A percentile compares a stretch with the other conserved stretches of the same genome.
Evolutionary conservation across 2,888 invertebrate genomes (phyloP).

Genomic region (Diachrysia chrysitis): DNA sequence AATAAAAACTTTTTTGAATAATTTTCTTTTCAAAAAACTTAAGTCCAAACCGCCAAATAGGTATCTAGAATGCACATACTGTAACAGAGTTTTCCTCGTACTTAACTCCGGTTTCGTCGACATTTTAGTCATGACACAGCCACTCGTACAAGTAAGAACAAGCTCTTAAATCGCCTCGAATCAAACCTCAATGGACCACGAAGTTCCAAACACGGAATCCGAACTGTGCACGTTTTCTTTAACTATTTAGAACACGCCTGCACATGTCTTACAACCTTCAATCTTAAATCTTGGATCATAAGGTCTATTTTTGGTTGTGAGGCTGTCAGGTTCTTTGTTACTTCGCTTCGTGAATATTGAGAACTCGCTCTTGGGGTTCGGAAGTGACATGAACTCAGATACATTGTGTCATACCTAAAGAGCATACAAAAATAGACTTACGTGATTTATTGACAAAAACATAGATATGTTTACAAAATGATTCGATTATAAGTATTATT

Average conservation of each 20-base stretch:
- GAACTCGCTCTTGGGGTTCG: slow-evolving; percentile 68
- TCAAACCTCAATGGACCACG: slow-evolving; percentile 63
- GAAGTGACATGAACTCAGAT: slow-evolving; percentile 66
- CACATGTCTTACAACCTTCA: slow-evolving; percentile 1
- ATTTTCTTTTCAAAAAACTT: too few relatives aligned
- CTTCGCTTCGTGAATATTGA: slow-evolving; percentile 75
- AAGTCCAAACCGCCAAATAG: neutral
- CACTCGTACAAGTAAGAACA: slow-evolving; percentile 48
- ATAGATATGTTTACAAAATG: slow-evolving; percentile 38
- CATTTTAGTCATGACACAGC: slow-evolving; percentile 30
- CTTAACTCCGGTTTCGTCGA: slow-evolving; percentile 36
- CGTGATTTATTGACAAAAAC: slow-evolving; percentile 23
- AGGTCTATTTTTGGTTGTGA: slow-evolving; percentile 30
- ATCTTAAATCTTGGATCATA: slow-evolving; percentile 24
- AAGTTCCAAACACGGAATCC: slow-evolving; percentile 53
- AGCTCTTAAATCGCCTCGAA: slow-evolving; percentile 63
- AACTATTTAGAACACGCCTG: slow-evolving; percentile 56
- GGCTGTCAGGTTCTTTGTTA: slow-evolving; percentile 54
- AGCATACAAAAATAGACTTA: slow-evolving; percentile 68
- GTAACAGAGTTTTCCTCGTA: slow-evolving; percentile 14
- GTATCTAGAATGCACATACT: neutral
- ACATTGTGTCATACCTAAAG: slow-evolving; percentile 70
- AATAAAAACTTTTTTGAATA: too few relatives aligned
- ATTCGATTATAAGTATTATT: slow-evolving; percentile 13
- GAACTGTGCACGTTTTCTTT: slow-evolving; percentile 53